Evolutionary conservation across 2,888 invertebrate genomes (phyloP), one percentile per base, ranked within the genome.

Genomic region (Diarsia mendica): DNA sequence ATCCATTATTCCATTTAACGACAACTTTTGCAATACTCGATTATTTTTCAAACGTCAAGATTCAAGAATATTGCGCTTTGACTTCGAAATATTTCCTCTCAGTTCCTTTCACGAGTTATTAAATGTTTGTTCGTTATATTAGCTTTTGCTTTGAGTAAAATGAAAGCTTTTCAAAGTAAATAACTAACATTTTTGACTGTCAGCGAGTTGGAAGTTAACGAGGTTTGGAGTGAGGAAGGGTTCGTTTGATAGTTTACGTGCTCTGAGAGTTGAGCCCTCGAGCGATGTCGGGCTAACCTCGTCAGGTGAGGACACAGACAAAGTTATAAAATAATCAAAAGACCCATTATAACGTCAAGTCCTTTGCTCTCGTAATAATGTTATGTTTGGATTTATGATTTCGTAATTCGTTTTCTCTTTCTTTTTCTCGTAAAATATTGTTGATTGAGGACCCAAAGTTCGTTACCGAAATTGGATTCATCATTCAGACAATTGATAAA

Each of bases 1-100:
- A 75, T 82, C 80, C 86, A 84, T 88, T 89, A 84, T 84, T 83
- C 76, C 76, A 78, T 83, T 86, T 74, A 75, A 81, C 67, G 81
- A 79, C 79, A 75, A 85, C 80, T 85, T 82, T 80, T 83, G 79
- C 82, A 77, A 80, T 76, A 79, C 69, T 81, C 74, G 68, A 83
- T 81, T 80, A 78, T 82, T 80, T 84, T 79, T 79, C 80, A 85
- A 87, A 82, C 77, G 79, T 85, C 85, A 79, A 69, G 49, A 79
- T 77, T 85, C 85, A 79, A 69, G 49, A 79, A 77, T 82, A 79
- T 85, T 85, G 69, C 44, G 75, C 72, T 79, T 75, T 75, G 53
- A 75, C 70, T 79, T 61, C 11, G 60, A 67, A 82, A 74, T 74
- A 73, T 78, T 75, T 69, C 77, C 48, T 23, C 49, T 64, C 66